Conservation (phyloP, 2,797 vertebrate species). For the Muraenolepis orangiensis region DNA sequence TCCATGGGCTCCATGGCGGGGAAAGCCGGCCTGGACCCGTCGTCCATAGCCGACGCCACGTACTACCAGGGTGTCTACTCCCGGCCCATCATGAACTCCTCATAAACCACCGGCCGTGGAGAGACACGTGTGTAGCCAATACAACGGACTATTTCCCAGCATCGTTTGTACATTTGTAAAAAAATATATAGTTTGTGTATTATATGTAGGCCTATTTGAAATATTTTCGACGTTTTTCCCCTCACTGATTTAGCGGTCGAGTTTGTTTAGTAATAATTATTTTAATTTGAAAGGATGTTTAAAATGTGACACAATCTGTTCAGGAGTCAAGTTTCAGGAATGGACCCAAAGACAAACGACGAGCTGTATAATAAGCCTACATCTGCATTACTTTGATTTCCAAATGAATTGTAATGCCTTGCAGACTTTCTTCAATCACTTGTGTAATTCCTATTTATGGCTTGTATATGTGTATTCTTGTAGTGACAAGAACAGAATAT, state of each 20-base stretch:
- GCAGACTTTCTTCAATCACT: constrained; percentile 86
- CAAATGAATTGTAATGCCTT: constrained; percentile 75
- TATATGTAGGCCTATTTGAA: constrained; percentile 77
- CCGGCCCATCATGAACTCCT: constrained; percentile 97
- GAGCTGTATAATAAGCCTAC: constrained; percentile 72
- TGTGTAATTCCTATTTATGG: constrained; percentile 99
- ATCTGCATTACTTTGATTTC: constrained; percentile 66
- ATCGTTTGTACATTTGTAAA: constrained; percentile 85
- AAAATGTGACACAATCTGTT: constrained; percentile 76
- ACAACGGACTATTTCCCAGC: constrained; percentile 58
- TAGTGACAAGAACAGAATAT: constrained; percentile 86
- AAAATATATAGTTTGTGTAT: constrained; percentile 76
- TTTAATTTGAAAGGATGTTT: constrained; percentile 75
- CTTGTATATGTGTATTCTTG: constrained; percentile 96
- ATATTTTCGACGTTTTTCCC: constrained; percentile 80
- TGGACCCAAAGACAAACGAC: constrained; percentile 78
- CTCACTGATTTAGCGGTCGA: constrained; percentile 79
- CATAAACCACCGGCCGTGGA: constrained; percentile 74
- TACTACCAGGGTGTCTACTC: constrained; percentile 98
- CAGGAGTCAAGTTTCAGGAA: constrained; percentile 73
- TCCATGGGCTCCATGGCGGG: constrained; percentile 94
- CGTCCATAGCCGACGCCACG: constrained; percentile 87
- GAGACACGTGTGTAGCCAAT: no score
- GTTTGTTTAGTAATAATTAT: constrained; percentile 79
- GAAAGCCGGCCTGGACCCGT: constrained; percentile 88